Percentiles rank a stretch among this genome's conserved stretches.
Evolutionary conservation across 2,888 invertebrate species (phyloP).

Genomic region (Lepetodrilus schrolli): DNA sequence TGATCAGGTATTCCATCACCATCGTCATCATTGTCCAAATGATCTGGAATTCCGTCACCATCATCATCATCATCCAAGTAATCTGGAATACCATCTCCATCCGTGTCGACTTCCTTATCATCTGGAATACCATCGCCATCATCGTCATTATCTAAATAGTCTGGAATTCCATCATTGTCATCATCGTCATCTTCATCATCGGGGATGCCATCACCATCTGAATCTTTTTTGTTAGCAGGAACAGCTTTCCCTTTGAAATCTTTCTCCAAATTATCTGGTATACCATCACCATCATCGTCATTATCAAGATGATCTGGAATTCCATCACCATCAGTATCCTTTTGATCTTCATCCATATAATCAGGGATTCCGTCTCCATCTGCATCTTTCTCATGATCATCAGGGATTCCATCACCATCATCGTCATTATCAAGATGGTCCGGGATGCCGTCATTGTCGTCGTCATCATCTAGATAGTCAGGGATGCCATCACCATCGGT

Average conservation of each 20-base stretch:
- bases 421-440: conserved; percentile 49
- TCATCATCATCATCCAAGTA: conserved; percentile 59
- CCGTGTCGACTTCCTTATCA: conserved; percentile 37
- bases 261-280: conserved; percentile 55
- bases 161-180: conserved; percentile 58
- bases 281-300: conserved; percentile 60
- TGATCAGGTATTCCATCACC: conserved; percentile 64
- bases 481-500: conserved; percentile 65
- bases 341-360: conserved; percentile 62
- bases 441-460: conserved; percentile 57
- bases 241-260: conserved; percentile 59
- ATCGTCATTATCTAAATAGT: conserved; percentile 45
- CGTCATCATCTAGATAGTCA: conserved; percentile 46
- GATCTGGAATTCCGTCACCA: conserved; percentile 58
- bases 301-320: conserved; percentile 55
- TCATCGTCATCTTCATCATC: conserved; percentile 56
- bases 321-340: conserved; percentile 57
- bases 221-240: conserved; percentile 46
- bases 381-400: conserved; percentile 60
- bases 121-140: conserved; percentile 65
- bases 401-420: conserved; percentile 51
- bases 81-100: conserved; percentile 67
- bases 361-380: conserved; percentile 73
- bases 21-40: conserved; percentile 60
- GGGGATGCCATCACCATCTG: conserved; percentile 65